Conservation (phyloP, 2,113 vertebrate species). For the Hydrolagus affinis region DNA sequence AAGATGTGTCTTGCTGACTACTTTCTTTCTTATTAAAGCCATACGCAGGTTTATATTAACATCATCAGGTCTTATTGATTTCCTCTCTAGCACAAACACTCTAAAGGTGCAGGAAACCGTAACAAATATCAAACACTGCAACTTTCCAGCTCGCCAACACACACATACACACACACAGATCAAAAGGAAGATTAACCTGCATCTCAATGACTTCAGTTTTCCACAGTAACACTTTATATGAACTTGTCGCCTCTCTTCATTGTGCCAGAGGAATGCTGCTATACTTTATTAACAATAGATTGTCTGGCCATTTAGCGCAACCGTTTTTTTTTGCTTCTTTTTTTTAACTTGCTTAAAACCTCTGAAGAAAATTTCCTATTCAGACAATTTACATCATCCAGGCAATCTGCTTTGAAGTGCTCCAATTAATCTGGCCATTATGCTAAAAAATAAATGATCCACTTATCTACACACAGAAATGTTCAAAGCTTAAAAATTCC, state of each 20-base stretch:
- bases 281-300: constrained; percentile 12
- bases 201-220: neutral
- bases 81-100: too few relatives aligned
- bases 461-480: constrained; percentile 93
- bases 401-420: constrained; percentile 94
- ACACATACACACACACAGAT: neutral
- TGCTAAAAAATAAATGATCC: constrained; percentile 82
- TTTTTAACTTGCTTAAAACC: constrained; percentile 51
- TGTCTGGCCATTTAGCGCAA: neutral
- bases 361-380: constrained; percentile 84
- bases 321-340: constrained; percentile 58
- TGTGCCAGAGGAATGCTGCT: neutral
- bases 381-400: constrained; percentile 98
- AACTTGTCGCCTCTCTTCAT: neutral
- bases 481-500: constrained; percentile 98
- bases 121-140: neutral
- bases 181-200: neutral
- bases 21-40: neutral
- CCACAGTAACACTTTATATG: neutral
- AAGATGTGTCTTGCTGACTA: neutral
- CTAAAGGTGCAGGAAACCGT: neutral
- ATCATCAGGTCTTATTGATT: neutral
- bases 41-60: neutral
- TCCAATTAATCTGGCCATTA: constrained; percentile 63
- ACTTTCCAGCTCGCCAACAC: too few relatives aligned